Evolutionary conservation across 2,113 vertebrate species (phyloP), one percentile per base, ranked within the genome.

Genomic region (Notarius lentiginosus): DNA sequence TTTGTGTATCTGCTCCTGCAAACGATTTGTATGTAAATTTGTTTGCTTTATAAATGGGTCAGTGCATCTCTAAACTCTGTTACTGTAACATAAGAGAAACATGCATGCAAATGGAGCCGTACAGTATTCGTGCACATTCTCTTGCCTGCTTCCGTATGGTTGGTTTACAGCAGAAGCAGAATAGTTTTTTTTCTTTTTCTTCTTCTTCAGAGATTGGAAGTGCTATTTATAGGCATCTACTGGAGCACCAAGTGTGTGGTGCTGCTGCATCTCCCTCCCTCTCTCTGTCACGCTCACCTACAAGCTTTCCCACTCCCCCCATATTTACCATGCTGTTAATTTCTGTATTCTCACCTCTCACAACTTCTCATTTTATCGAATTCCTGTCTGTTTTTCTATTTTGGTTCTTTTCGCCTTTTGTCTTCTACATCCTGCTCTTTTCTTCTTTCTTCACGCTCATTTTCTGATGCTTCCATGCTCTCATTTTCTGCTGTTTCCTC

Each of bases 171-270:
- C 93, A 93, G 93, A 82, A 93, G 93, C 92, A 92, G 90, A 93
- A 92, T 92, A 93, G 80, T 93, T 94, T 93, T 94, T 92, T 85
- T 87, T 86, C 93, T 93, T 93, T 94, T 91, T 87, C 51, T 85
- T 83, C 51, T 82, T 27, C 92, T 92, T 93, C 92, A 91, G 94
- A 94, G 95, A 95, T 94, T 95, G 94, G 92, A 95, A 93, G 92
- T 90, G 93, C 95, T 96, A 96, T 96, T 95, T 95, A 94, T 96
- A 96, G 94, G 91, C 90, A 91, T 92, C 92, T 95, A 94, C 93
- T 92, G 92, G 93, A 93, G 94, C 93, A 93, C 92, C 88, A 89
- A 93, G 91, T 92, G 80, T 87, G 85, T 85, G 76, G 82, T 85
- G 79, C 82, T 93, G 93, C 92, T 94, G 93, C 91, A 93, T 91